These are phyloP conservation scores for Sardinella longiceps DNA, from an alignment of 2,797 vertebrate genomes.

Conservation along the genomic window DNA sequence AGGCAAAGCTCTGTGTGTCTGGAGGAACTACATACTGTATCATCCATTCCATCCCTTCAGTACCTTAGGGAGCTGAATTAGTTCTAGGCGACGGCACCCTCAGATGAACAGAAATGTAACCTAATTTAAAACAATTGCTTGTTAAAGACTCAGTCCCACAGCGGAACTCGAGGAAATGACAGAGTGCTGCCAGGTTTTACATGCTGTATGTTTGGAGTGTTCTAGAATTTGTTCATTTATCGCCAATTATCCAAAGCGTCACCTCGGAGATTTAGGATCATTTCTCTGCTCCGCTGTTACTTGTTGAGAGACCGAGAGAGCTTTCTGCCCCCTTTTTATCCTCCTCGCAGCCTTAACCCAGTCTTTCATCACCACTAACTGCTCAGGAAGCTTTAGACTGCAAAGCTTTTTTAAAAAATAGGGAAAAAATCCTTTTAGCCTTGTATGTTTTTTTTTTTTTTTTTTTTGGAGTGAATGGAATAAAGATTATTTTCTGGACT, in stretches of 20 bases:
- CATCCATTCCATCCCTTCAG: neutral
- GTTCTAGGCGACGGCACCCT: neutral
- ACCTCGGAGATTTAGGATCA: constrained; percentile 6
- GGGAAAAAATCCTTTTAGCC: neutral
- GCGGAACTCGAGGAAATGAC: neutral
- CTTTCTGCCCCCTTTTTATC: neutral
- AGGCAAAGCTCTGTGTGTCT: neutral
- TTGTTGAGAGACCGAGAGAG: neutral
- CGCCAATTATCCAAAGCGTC: constrained; percentile 7
- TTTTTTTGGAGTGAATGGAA: neutral
- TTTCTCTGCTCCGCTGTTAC: neutral
- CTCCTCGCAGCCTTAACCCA: neutral
- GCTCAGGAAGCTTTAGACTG: neutral
- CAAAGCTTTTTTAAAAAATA: neutral
- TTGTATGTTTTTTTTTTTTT: neutral
- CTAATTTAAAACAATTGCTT: constrained; percentile 20
- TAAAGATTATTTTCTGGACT: neutral
- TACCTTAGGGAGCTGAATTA: neutral
- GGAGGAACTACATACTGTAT: neutral
- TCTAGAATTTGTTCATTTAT: neutral
- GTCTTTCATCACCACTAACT: neutral
- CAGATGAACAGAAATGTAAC: neutral
- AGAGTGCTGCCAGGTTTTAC: neutral
- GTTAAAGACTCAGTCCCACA: neutral
- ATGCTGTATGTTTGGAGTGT: neutral